These are phyloP conservation scores for Calephelis nemesis DNA, from an alignment of 1,140 invertebrate species.

Conservation along the genomic window DNA sequence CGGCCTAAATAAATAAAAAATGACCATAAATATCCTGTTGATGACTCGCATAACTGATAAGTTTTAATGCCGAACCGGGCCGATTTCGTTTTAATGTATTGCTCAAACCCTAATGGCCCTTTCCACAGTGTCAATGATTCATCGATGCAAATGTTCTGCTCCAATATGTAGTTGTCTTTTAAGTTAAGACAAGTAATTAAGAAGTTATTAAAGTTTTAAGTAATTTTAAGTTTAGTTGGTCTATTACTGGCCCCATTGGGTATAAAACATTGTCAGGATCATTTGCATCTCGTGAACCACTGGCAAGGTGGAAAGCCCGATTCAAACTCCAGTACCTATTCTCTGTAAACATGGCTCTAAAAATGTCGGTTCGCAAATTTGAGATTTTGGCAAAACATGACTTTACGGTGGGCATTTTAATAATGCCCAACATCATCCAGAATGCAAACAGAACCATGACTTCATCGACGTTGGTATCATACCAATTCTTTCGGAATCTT, in stretches of 20 bases:
- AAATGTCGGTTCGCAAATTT: no score
- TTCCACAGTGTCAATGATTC: neutral
- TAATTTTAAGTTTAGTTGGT: neutral
- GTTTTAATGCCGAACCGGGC: neutral
- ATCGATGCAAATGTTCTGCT: neutral
- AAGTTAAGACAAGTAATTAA: no score
- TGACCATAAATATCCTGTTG: neutral
- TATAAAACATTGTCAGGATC: neutral
- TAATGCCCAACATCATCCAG: neutral
- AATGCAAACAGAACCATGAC: neutral
- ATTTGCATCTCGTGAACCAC: neutral
- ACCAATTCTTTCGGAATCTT: neutral
- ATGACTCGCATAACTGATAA: neutral
- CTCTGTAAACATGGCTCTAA: no score
- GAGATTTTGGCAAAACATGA: neutral
- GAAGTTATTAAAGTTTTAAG: no score
- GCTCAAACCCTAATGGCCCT: neutral
- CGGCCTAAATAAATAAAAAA: no score
- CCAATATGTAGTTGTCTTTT: neutral
- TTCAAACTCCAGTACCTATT: no score
- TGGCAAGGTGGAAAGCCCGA: neutral
- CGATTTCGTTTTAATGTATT: neutral
- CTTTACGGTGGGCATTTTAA: neutral
- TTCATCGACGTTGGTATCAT: neutral
- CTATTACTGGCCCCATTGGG: neutral